Conservation (phyloP, 2,888 invertebrate genomes). For the Orchestes rusci region DNA sequence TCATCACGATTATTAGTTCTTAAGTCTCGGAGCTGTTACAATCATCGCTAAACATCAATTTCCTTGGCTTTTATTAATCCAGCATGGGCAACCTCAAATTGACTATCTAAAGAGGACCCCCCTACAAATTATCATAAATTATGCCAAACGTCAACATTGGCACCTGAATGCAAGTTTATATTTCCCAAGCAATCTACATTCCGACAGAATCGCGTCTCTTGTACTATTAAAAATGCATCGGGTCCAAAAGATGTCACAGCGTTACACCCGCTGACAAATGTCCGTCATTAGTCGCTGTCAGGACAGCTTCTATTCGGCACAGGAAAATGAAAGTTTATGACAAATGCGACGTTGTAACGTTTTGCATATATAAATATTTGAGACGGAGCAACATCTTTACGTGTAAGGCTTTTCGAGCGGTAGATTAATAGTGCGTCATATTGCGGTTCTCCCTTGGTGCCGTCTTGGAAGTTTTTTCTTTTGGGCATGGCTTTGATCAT, state of each 20-base stretch:
- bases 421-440: conserved; percentile 18
- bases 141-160: no score
- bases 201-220: conserved; percentile 18
- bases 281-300: conserved; percentile 40
- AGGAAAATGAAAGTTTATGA: conserved; percentile 43
- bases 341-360: conserved; percentile 41
- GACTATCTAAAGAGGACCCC: no score
- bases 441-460: conserved; percentile 9
- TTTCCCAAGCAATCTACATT: conserved; percentile 15
- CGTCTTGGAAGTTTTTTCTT: neutral
- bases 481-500: neutral
- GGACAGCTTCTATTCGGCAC: conserved; percentile 37
- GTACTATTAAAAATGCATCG: conserved; percentile 34
- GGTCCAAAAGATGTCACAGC: conserved; percentile 32
- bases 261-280: conserved; percentile 37
- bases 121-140: no score
- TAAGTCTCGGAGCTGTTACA: conserved; percentile 18
- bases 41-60: conserved; percentile 22
- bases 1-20: conserved; percentile 23
- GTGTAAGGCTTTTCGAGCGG: conserved; percentile 31
- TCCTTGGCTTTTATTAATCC: no score
- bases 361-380: conserved; percentile 44
- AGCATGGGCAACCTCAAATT: no score
- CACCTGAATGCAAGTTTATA: no score
- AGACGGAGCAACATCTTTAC: conserved; percentile 39